Evolutionary conservation across 2,113 vertebrate genomes (phyloP).

Genomic region (Grammomys dolichurus): DNA sequence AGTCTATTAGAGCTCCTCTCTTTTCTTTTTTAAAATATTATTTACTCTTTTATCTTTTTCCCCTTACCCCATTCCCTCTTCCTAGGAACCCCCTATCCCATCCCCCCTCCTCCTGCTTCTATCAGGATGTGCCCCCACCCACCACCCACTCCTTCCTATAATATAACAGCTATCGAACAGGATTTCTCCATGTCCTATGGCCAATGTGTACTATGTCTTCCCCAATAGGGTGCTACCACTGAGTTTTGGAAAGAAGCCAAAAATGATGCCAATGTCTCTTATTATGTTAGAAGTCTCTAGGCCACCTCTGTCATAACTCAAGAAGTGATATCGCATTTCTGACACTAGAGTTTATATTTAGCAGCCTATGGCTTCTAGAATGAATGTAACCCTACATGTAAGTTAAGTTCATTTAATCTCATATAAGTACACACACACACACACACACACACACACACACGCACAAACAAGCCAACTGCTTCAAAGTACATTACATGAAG

Average conservation of each 20-base stretch:
- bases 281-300: not conserved
- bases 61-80: too few species aligned
- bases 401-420: not conserved
- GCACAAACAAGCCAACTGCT: not conserved
- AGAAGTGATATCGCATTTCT: not conserved
- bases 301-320: not conserved
- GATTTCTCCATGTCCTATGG: not conserved
- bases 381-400: not conserved
- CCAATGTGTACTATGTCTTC: not conserved
- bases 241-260: not conserved
- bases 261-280: not conserved
- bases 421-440: not conserved
- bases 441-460: not conserved
- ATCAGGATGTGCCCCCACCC: too few species aligned
- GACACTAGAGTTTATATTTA: not conserved
- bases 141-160: too few species aligned
- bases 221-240: not conserved
- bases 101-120: too few species aligned
- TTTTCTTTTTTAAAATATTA: too few species aligned
- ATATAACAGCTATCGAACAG: not conserved
- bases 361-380: not conserved
- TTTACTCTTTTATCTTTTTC: too few species aligned
- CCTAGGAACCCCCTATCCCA: too few species aligned
- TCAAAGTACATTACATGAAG: constrained; percentile 25
- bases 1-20: not conserved